A percentile compares a stretch with the other conserved stretches of the same genome.
Evolutionary conservation across 2,888 invertebrate species (phyloP).

Genomic region (Rhorus exstirpatorius): DNA sequence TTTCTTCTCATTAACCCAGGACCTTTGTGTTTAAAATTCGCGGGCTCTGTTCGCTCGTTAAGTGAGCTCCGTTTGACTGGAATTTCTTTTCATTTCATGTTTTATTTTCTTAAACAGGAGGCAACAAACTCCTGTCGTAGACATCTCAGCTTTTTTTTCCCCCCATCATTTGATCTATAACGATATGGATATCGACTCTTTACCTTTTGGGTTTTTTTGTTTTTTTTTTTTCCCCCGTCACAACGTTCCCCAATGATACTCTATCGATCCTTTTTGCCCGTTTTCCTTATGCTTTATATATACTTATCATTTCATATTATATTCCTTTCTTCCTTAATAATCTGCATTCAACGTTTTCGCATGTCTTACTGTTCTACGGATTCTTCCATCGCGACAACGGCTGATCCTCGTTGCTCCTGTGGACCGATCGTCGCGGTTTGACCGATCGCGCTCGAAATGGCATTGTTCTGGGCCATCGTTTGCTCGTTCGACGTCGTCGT

Average conservation of each 20-base stretch:
- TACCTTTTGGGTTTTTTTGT: conserved; percentile 23
- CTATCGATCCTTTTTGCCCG: background rate
- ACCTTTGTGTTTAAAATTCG: conserved; percentile 27
- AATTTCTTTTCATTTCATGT: conserved; percentile 7
- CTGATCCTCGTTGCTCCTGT: conserved; percentile 74
- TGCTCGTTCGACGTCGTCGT: conserved; percentile 43
- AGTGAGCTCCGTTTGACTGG: conserved; percentile 20
- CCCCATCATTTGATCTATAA: conserved; percentile 40
- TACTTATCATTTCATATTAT: too few relatives aligned
- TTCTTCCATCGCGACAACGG: conserved; percentile 83
- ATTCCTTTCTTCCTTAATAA: too few relatives aligned
- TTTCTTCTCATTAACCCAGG: too few relatives aligned
- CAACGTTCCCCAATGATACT: too few relatives aligned
- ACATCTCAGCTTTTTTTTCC: too few relatives aligned
- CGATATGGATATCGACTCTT: conserved; percentile 58
- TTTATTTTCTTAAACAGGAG: too few relatives aligned
- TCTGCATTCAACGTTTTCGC: conserved; percentile 4
- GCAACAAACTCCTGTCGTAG: conserved; percentile 40
- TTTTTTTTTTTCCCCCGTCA: conserved; percentile 44
- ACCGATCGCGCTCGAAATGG: conserved; percentile 70
- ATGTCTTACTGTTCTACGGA: conserved; percentile 84
- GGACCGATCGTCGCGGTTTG: conserved; percentile 72
- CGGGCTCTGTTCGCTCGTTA: conserved; percentile 45
- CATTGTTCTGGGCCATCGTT: conserved; percentile 67
- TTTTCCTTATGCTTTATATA: too few relatives aligned